These are phyloP conservation scores for Dyspetes luteomarginatus DNA, from an alignment of 2,888 invertebrate genomes.

Conservation along the genomic window DNA sequence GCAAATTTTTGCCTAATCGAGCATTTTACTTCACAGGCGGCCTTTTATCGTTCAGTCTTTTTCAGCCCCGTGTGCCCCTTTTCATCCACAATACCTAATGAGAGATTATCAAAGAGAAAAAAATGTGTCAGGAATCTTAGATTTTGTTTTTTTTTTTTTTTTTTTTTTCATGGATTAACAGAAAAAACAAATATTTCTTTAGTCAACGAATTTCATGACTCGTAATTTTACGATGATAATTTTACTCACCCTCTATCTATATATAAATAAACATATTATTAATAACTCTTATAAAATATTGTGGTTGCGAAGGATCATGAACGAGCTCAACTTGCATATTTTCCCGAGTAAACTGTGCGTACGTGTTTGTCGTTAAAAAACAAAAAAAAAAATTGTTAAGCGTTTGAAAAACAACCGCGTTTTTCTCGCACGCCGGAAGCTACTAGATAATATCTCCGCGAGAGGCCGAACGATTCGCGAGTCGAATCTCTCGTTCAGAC, in stretches of 20 bases:
- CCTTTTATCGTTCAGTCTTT: slow-evolving; percentile 56
- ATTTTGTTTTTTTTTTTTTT: background rate
- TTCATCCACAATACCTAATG: slow-evolving; percentile 72
- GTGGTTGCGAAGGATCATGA: slow-evolving; percentile 87
- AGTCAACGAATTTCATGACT: slow-evolving; percentile 39
- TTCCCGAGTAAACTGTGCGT: slow-evolving; percentile 53
- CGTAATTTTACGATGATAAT: slow-evolving; percentile 53
- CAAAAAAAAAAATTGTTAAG: slow-evolving; percentile 41
- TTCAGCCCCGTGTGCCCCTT: slow-evolving; percentile 63
- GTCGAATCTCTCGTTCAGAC: background rate
- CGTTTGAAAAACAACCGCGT: slow-evolving; percentile 40
- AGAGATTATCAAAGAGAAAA: slow-evolving; percentile 32
- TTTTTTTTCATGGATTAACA: slow-evolving; percentile 19
- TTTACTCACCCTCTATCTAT: slow-evolving; percentile 62
- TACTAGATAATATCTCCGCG: slow-evolving; percentile 20
- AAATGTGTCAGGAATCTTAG: background rate
- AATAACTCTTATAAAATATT: slow-evolving; percentile 82
- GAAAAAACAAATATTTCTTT: background rate
- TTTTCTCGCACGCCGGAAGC: slow-evolving; percentile 41
- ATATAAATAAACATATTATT: slow-evolving; percentile 75
- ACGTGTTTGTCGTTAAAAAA: slow-evolving; percentile 58
- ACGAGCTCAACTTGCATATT: slow-evolving; percentile 62
- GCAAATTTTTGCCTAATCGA: slow-evolving; percentile 18
- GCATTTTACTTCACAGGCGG: slow-evolving; percentile 55
- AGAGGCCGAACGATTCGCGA: slow-evolving; percentile 15